Evolutionary conservation across 2,797 vertebrate species (phyloP), one percentile per base, ranked within the genome.

Genomic region (Muraenolepis orangiensis): DNA sequence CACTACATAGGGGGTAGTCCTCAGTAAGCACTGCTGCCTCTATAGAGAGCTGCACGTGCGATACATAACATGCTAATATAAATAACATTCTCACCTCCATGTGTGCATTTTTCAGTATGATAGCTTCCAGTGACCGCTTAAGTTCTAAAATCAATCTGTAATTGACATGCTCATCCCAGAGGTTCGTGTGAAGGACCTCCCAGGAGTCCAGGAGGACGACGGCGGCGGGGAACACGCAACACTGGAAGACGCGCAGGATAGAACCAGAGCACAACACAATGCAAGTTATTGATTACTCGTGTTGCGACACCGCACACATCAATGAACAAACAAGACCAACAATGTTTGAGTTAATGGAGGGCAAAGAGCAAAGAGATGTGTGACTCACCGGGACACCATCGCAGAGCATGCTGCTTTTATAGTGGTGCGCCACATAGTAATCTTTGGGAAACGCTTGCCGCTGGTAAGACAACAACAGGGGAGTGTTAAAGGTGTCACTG

Each of bases 361-460:
- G 20, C 6, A 57, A 31, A 4, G 51, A 23, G 29, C 13, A 67
- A 31, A 31, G 29, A 31, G n/a, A 26, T 64, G 26, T 64, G 26
- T 12, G 23, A 64, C 93, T 94, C 82, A 95, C 94, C 87, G 89
- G 88, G 31, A 92, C 90, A 74, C 80, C 81, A 80, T 91, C 78
- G 79, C 93, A 94, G 67, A 93, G 82, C 83, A 93, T 88, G 82
- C 71, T 91, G 74, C 76, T 86, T n/a, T 83, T 88, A 81, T 93
- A 94, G 82, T 75, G 85, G 79, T 94, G 94, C 38, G 77, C 77
- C 32, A 94, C 88, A 74, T 85, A 26, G 80, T 95, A 95, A 86
- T 95, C 82, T 80, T 87, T 93, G 12, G 94, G 94, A 85, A 95
- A 95, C 12, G 93, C 93, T 68, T 84, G 75, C 70, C 88, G 85